Evolutionary conservation across 2,888 invertebrate genomes (phyloP).

Genomic region (Portevinia maculata): DNA sequence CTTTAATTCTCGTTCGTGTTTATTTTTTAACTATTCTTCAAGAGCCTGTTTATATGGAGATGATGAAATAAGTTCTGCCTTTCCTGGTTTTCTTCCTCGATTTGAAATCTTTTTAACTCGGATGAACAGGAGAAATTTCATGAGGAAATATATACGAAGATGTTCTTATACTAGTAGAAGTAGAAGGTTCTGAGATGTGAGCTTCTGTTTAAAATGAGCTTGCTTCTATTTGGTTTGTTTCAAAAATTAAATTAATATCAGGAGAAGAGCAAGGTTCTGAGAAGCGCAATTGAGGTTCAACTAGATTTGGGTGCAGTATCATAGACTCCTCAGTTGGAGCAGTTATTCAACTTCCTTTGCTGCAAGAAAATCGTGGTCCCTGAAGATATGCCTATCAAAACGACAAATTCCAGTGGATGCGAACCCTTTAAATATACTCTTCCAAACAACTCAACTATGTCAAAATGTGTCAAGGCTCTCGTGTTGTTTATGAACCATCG

Average conservation of each 20-base stretch:
- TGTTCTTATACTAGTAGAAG: no score
- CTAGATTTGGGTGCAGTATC: conserved; percentile 31
- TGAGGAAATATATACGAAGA: no score
- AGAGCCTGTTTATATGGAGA: conserved; percentile 51
- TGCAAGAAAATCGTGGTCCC: conserved; percentile 33
- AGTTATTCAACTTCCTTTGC: conserved; percentile 41
- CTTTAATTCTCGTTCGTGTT: no score
- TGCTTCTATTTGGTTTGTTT: no score
- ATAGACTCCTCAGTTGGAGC: conserved; percentile 1
- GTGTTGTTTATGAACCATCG: conserved; percentile 7
- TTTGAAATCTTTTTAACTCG: no score
- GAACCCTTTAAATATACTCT: conserved; percentile 48
- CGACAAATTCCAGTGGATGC: conserved; percentile 47
- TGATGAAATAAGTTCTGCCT: conserved; percentile 46
- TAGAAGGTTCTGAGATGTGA: no score
- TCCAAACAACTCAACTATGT: conserved; percentile 4
- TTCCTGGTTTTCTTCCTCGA: conserved; percentile 44
- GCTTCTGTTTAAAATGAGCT: no score
- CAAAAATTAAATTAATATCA: no score
- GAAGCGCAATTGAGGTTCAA: no score
- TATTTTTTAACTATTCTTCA: no score
- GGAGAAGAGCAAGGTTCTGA: no score
- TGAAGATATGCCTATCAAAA: conserved; percentile 25
- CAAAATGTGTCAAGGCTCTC: conserved; percentile 6
- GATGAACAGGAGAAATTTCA: no score